Base-by-base conservation (phyloP, 2,888 invertebrate genomes). In the Tetrapedia diversipes region DNA sequence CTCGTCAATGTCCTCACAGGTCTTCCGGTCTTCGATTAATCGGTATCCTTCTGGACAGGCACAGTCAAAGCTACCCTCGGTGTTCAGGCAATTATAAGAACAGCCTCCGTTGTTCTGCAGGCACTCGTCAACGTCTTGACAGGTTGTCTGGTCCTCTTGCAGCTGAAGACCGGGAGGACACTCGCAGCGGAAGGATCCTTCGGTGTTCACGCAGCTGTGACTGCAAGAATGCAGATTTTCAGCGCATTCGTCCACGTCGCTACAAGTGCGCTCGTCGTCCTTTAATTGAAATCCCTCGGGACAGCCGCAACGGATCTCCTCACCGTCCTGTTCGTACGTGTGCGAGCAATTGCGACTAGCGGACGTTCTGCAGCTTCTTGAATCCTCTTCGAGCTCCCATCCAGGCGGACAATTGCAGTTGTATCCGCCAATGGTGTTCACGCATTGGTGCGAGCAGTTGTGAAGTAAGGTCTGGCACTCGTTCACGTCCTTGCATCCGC, bases 31-130 rank as follows among this genome's bases (percentile, higher is more conserved):
- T 0, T 85, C 83, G 34, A 63, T 76, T 2, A 91, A 80, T 49
- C 87, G 88, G 85, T 92, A 93, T 10, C 94, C 94, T 19, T 90
- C 86, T 11, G 91, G 86, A 86, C 94, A 94, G 68, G 91, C 87
- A 85, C 94, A 94, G 24, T 85, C 86, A 86, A 93, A 94, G 47
- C 93, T 92, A 24, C 94, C 94, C 14, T 92, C 87, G 10, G 86
- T 89, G 82, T 95, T 94, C 7, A 88, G 83, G 83, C 94, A 94
- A 14, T 80, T 82, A 78, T 95, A 94, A 2, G 93, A 92, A 84
- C 95, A 95, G 2, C 92, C 91, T 57, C 91, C 91, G 86, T 84
- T 87, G 83, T 68, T 90, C 81, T 85, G 64, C 39, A 22, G 22
- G 83, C 89, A 90, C 86, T 93, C 93, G 81, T 93, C 90, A 19